These are phyloP conservation scores for Pagrus major DNA, from an alignment of 2,113 vertebrate species.

Conservation along the genomic window DNA sequence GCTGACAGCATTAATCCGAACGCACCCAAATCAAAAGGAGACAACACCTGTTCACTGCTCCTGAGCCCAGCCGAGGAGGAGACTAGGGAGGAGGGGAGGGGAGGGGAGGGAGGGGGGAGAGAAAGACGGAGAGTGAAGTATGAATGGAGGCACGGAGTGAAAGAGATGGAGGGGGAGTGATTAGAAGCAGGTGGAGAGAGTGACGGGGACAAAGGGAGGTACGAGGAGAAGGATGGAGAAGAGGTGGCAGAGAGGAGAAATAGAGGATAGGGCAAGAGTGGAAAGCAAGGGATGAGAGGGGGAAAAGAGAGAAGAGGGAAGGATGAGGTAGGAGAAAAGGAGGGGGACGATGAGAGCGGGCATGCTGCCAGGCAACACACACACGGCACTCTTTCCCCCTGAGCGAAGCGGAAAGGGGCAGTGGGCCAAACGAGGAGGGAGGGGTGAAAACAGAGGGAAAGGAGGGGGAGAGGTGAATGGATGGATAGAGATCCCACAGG, in stretches of 20 bases:
- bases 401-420: conserved; percentile 70
- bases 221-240: conserved; percentile 26
- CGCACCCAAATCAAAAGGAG: conserved; percentile 99
- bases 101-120: conserved; percentile 52
- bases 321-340: conserved; percentile 19
- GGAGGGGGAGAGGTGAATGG: conserved; percentile 51
- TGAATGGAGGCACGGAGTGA: conserved; percentile 63
- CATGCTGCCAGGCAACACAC: conserved; percentile 66
- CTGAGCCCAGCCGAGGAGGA: conserved; percentile 88
- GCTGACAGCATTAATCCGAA: conserved; percentile 99
- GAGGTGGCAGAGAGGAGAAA: conserved; percentile 8
- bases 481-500: conserved; percentile 56
- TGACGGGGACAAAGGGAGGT: conserved; percentile 47
- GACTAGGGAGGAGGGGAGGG: conserved; percentile 82
- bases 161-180: conserved; percentile 64
- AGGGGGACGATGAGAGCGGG: conserved; percentile 47
- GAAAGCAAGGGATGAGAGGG: conserved; percentile 85
- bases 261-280: conserved; percentile 11
- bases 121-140: conserved; percentile 48
- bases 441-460: conserved; percentile 45
- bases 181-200: conserved; percentile 68
- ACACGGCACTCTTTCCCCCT: conserved; percentile 54
- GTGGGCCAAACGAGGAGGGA: conserved; percentile 69
- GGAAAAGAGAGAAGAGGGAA: conserved; percentile 25
- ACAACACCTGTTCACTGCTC: conserved; percentile 99